Conservation (phyloP, 2,797 vertebrate species). For the Siniperca undulata region DNA sequence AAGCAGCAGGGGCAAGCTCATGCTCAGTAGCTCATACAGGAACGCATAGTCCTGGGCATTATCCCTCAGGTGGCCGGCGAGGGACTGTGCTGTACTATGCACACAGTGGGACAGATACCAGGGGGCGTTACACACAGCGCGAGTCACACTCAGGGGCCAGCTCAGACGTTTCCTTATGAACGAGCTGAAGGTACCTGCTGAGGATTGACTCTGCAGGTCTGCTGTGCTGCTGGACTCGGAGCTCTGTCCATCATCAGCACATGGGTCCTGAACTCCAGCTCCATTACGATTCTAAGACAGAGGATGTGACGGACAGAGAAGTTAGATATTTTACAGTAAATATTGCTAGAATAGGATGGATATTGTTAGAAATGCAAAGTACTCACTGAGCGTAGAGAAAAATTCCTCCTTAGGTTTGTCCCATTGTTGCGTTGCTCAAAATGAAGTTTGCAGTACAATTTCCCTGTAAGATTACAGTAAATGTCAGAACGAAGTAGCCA, state of each 20-base stretch:
- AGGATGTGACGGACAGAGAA: neutral
- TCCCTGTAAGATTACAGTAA: constrained; percentile 84
- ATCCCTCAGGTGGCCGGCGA: constrained; percentile 89
- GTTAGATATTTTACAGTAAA: neutral
- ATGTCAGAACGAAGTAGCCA: constrained; percentile 2
- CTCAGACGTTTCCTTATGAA: constrained; percentile 88
- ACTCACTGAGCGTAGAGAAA: constrained; percentile 84
- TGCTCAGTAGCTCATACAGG: constrained; percentile 94
- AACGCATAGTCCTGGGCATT: constrained; percentile 91
- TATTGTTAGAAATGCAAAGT: neutral
- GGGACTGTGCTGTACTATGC: constrained; percentile 81
- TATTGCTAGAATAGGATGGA: neutral
- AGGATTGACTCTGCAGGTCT: constrained; percentile 79
- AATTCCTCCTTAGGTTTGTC: constrained; percentile 86
- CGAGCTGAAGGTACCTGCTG: constrained; percentile 94
- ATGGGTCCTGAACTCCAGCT: constrained; percentile 70
- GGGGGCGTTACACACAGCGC: constrained; percentile 89
- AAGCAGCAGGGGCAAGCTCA: constrained; percentile 92
- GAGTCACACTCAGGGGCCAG: constrained; percentile 90
- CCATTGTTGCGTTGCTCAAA: constrained; percentile 91
- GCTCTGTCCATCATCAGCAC: constrained; percentile 69
- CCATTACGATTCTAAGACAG: constrained; percentile 78
- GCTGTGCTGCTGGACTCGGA: constrained; percentile 66
- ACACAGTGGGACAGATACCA: constrained; percentile 86
- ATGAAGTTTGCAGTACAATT: constrained; percentile 96